Evolutionary conservation across 92 coral and sea anemone species (phyloP), one percentile per base, ranked within the genome.

Genomic region (Actinernus sp.): DNA sequence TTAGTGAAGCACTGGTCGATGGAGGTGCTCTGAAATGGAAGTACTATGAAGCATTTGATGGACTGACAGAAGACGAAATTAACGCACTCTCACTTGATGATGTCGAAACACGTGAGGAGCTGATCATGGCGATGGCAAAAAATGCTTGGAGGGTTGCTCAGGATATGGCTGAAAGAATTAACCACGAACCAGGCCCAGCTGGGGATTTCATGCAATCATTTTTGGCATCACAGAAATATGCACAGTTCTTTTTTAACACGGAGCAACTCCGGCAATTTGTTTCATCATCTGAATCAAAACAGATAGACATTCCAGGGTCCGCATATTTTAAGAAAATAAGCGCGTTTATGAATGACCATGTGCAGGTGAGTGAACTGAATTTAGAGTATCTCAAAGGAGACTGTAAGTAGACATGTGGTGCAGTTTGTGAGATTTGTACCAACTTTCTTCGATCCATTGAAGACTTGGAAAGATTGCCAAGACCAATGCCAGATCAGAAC

Each of bases 61-160:
- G 62, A 65, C 66, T 53, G 83, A 67, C 45, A 65, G 83, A 55
- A 76, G 71, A 71, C 45, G 63, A 78, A 38, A 68, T 68, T 61
- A 79, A 68, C 47, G 79, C 79, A 0, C 73, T 69, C 21, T 69
- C 78, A 13, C 65, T 53, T 24, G 73, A 69, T 50, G 79, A 67
- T 58, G 30, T 61, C 52, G 69, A 69, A 50, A 69, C 46, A 59
- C 58, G 60, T 19, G 61, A 79, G 59, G 59, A 68, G 33, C 63
- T 57, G 47, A 24, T 43, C 10, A 16, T 4, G 49, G 50, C 65
- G 56, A 55, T 39, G 55, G 41, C 54, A 56, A 32, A 29, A 55
- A 68, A 68, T 41, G 76, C 76, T 8, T 68, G 64, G 75, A 52
- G 31, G 31, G 63, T 68, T 38, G 62, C 75, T 24, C 32, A 51